Percentiles rank a stretch among this genome's conserved stretches.
Conservation (phyloP, 2,888 invertebrate genomes). For the Crocallis elinguaria region DNA sequence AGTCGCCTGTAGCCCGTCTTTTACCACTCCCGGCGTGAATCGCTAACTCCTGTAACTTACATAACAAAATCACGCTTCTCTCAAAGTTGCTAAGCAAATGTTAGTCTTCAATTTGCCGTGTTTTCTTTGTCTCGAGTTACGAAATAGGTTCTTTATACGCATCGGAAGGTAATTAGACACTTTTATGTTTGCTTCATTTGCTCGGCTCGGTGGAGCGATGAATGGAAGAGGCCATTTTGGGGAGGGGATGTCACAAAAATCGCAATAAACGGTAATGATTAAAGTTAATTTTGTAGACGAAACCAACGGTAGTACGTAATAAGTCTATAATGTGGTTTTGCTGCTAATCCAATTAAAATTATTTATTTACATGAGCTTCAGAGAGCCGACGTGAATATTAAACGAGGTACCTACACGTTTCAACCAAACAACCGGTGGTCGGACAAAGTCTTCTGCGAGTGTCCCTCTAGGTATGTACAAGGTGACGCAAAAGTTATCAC, state of each 20-base stretch:
- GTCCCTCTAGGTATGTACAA: too few species aligned
- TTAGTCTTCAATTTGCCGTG: slow-evolving; percentile 60
- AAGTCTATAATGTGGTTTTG: too few species aligned
- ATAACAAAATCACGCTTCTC: slow-evolving; percentile 42
- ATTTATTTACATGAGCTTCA: too few species aligned
- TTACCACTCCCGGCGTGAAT: background rate
- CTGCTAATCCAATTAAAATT: too few species aligned
- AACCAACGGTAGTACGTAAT: too few species aligned
- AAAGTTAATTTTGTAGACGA: too few species aligned
- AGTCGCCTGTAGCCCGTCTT: too few species aligned
- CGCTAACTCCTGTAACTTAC: slow-evolving; percentile 32
- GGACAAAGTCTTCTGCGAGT: too few species aligned
- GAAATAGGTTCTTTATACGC: slow-evolving; percentile 12
- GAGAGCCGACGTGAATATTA: too few species aligned
- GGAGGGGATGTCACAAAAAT: background rate
- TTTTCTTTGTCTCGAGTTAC: slow-evolving; percentile 55
- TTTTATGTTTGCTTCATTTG: slow-evolving; percentile 12
- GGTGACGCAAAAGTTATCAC: too few species aligned
- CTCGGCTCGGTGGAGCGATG: background rate
- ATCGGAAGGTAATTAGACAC: slow-evolving; percentile 28
- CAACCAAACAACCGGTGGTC: too few species aligned
- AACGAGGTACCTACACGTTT: too few species aligned
- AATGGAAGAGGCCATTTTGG: background rate
- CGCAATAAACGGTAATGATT: background rate
- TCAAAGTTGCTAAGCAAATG: slow-evolving; percentile 54